Base-by-base conservation (phyloP, 2,797 vertebrate species). In the Phrynocephalus forsythii region DNA sequence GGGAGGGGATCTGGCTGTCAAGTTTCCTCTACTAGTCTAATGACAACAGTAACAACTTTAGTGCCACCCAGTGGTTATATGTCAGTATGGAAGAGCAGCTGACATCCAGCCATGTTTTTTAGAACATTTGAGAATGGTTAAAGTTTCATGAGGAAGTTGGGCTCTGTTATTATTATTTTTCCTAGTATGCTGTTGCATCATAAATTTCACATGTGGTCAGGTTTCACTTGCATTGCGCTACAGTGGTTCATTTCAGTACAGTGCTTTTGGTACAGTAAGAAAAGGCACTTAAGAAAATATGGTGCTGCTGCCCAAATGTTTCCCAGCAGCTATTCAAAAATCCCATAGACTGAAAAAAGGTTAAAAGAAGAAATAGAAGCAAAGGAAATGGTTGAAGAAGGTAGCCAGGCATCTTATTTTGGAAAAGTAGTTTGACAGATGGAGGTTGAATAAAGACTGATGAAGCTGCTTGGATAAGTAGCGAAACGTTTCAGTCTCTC, bases 61-160 rank as follows among this genome's bases (percentile, higher is more conserved):
- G 48, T 26, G 66, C 56, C 82, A 69, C 48, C 26, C 22, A 24
- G 68, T 9, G 1, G 84, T 69, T 33, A 52, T 52, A 50, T 68
- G 8, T 79, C 0, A 1, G 75, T 28, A 77, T 16, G 50, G 52
- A 6, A 33, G 38, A 0, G 0, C 1, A n/a, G 44, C 60, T 76
- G 48, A 3, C 16, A 33, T 28, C 52, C 30, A 33, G 38, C 38
- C 33, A 56, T 2, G 15, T 56, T 56, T 6, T 66, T 67, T 1
- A 0, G 24, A 33, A 18, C 48, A 72, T 66, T 50, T 30, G 60
- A 16, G 26, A 82, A 50, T 1, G 13, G 20, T 56, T 50, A 33
- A 56, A 52, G 8, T 52, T 22, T 52, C 44, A 38, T 13, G 3
- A 22, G 48, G 48, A 63, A 63, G 6, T 63, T 5, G 30, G 28